A percentile compares a stretch with the other conserved stretches of the same genome.
Conservation (phyloP, 2,888 invertebrate species). For the Chloroclystis v-ata region DNA sequence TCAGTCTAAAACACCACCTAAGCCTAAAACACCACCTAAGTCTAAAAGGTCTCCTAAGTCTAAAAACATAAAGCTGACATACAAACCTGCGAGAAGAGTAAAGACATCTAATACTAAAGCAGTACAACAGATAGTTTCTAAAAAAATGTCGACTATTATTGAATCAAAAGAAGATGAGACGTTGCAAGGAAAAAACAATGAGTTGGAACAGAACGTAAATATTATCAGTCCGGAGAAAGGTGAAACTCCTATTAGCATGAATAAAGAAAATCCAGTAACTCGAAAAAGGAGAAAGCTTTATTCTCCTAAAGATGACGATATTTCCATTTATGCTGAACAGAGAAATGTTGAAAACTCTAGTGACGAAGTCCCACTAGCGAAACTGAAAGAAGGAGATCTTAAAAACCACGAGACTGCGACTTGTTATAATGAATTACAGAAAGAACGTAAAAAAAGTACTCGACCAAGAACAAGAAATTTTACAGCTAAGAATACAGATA, state of each 20-base stretch:
- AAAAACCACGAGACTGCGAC: conserved; percentile 35
- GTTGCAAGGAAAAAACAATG: conserved; percentile 8
- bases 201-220: conserved; percentile 11
- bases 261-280: conserved; percentile 8
- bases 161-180: conserved; percentile 35
- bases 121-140: conserved; percentile 23
- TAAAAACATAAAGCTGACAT: conserved; percentile 36
- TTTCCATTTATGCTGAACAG: conserved; percentile 22
- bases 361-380: conserved; percentile 28
- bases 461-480: conserved; percentile 30
- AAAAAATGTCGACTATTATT: conserved; percentile 43
- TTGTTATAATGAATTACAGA: conserved; percentile 58
- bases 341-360: conserved; percentile 18
- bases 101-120: conserved; percentile 23
- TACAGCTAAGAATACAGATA: conserved; percentile 10
- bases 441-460: conserved; percentile 40
- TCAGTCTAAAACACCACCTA: no score
- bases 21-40: conserved; percentile 17
- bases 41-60: conserved; percentile 17
- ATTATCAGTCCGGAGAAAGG: conserved; percentile 1
- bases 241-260: conserved; percentile 3
- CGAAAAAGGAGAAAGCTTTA: conserved; percentile 61
- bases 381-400: conserved; percentile 30
- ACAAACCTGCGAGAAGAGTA: conserved; percentile 27
- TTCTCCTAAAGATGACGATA: conserved; percentile 52